Evolutionary conservation across 2,113 vertebrate species (phyloP).

Genomic region (Vidua chalybeata): DNA sequence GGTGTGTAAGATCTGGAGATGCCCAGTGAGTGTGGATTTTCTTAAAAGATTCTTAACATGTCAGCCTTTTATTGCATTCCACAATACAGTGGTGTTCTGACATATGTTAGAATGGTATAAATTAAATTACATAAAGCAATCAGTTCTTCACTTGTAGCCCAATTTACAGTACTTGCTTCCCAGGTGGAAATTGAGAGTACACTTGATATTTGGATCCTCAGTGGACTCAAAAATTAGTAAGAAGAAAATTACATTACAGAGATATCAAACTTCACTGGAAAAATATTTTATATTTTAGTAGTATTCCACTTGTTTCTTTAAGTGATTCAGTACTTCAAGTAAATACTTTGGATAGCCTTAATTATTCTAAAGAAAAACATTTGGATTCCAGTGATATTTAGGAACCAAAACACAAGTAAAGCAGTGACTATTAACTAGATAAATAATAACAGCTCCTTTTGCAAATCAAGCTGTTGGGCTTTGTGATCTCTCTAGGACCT

Average conservation of each 20-base stretch:
- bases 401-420: background rate
- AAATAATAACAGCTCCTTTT: background rate
- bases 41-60: background rate
- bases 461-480: background rate
- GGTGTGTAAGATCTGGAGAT: background rate
- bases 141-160: background rate
- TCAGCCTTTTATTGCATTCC: background rate
- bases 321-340: conserved; percentile 2
- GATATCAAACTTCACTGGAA: background rate
- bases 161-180: background rate
- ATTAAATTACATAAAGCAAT: background rate
- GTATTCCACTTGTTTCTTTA: background rate
- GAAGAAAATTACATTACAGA: conserved; percentile 3
- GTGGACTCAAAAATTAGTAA: background rate
- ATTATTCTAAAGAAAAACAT: conserved; percentile 28
- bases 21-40: background rate
- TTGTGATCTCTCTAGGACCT: background rate
- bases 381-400: background rate
- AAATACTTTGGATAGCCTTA: conserved; percentile 15
- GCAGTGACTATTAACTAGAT: background rate
- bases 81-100: background rate
- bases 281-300: background rate
- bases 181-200: background rate
- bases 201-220: background rate
- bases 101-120: background rate